Evolutionary conservation across 2,113 vertebrate genomes (phyloP), one percentile per base, ranked within the genome.

Genomic region (Hippocampus zosterae): DNA sequence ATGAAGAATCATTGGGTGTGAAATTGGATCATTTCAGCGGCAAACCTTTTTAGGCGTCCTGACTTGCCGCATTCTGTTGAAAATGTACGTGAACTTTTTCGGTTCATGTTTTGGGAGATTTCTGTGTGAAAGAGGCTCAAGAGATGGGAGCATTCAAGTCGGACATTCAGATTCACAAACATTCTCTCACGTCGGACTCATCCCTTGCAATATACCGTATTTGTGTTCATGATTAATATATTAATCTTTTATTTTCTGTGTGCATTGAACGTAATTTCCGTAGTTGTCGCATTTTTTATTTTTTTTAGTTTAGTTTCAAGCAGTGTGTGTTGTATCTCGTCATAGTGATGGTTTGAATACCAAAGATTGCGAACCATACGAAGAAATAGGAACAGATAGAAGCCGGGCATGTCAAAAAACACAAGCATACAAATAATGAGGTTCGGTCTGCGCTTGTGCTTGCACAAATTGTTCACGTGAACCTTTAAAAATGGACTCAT

Each of bases 121-220:
- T 63, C 50, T 48, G 8, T 10, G 21, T 65, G 44, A 65, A 65
- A 65, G 62, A 25, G n/a, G 61, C 21, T 13, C 44, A 57, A 42
- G n/a, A 73, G 52, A 64, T 11, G 42, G 68, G 59, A 72, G 40
- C 53, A 69, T 70, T 50, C 23, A 72, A 72, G 68, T n/a, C 29
- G 67, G 72, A 76, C 66, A 3, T 27, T 11, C 65, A 59, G 65
- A 68, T 50, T 77, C 65, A 69, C 23, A 71, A 73, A 74, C 65
- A 77, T 72, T 52, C 37, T 40, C 62, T 82, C 67, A 48, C 42
- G n/a, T 77, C 19, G 46, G 44, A 68, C 23, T 71, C 40, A 69
- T 44, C 65, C 48, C 18, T 65, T 19, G 65, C 77, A 40, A 69
- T 71, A 44, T 59, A 56, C 46, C 60, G 23, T 19, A 23, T 48